Conservation (phyloP, 2,797 vertebrate genomes). For the Petrocephalus sullivani region DNA sequence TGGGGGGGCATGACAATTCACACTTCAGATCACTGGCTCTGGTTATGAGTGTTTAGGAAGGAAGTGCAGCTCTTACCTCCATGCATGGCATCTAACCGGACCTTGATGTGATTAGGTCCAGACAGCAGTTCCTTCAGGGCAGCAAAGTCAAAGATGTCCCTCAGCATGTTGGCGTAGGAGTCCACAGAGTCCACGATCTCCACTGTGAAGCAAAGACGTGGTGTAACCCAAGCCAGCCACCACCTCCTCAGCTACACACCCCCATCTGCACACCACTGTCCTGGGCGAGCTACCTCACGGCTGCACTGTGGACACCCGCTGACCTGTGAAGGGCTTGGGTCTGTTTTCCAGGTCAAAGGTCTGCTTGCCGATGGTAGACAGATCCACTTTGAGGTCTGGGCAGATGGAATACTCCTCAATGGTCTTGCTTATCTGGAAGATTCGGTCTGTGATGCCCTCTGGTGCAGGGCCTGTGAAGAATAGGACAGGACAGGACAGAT, state of each 20-base stretch:
- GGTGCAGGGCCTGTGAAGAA: slow-evolving; percentile 80
- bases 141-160: slow-evolving; percentile 88
- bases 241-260: neutral
- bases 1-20: neutral
- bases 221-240: neutral
- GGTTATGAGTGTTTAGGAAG: neutral
- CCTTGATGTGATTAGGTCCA: slow-evolving; percentile 78
- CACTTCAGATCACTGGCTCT: neutral
- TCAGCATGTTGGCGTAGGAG: slow-evolving; percentile 86
- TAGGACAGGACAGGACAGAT: neutral
- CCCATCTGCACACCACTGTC: neutral
- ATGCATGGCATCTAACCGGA: slow-evolving; percentile 94
- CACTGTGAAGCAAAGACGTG: slow-evolving; percentile 59
- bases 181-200: slow-evolving; percentile 96
- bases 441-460: slow-evolving; percentile 90
- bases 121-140: slow-evolving; percentile 89
- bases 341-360: slow-evolving; percentile 91
- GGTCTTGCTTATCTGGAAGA: slow-evolving; percentile 90
- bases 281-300: neutral
- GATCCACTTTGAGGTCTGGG: slow-evolving; percentile 85
- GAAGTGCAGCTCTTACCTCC: slow-evolving; percentile 72
- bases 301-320: slow-evolving; percentile 16
- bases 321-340: slow-evolving; percentile 90
- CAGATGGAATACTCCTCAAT: slow-evolving; percentile 92
- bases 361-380: slow-evolving; percentile 84